Conservation (phyloP, 2,797 vertebrate species). For the Ficedula albicollis region DNA sequence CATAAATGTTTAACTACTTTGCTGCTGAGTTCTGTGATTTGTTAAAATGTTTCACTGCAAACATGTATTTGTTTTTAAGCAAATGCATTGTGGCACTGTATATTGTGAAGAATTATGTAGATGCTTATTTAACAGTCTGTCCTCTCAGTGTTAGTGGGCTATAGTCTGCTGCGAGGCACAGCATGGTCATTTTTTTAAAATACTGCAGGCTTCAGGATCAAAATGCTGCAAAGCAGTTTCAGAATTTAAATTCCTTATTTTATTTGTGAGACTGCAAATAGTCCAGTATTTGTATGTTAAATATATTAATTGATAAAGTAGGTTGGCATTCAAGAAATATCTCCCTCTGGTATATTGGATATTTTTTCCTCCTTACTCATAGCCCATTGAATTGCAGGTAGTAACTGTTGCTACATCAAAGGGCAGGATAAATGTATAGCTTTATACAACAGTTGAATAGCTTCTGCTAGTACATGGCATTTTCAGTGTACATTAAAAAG, state of each 20-base stretch:
- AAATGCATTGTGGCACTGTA: slow-evolving; percentile 60
- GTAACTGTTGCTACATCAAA: slow-evolving; percentile 15
- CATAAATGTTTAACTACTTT: slow-evolving; percentile 89
- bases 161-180: slow-evolving; percentile 15
- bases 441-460: not conserved
- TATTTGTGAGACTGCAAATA: slow-evolving; percentile 58
- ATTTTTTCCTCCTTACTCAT: slow-evolving; percentile 14
- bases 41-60: slow-evolving; percentile 76
- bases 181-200: slow-evolving; percentile 21
- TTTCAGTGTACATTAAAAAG: not conserved
- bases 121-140: slow-evolving; percentile 53
- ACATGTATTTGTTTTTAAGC: slow-evolving; percentile 72
- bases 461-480: not conserved
- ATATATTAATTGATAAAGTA: slow-evolving; percentile 49
- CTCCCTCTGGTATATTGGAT: not conserved
- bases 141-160: not conserved
- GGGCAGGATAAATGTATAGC: not conserved
- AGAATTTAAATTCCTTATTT: slow-evolving; percentile 50
- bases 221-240: slow-evolving; percentile 62
- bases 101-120: slow-evolving; percentile 55
- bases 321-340: not conserved
- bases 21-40: slow-evolving; percentile 80
- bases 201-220: slow-evolving; percentile 47
- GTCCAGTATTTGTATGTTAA: slow-evolving; percentile 45
- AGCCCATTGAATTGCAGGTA: slow-evolving; percentile 5